phyloP scores from a whole-genome alignment of 2,113 vertebrate genomes.

The Pao palembangensis region DNA sequence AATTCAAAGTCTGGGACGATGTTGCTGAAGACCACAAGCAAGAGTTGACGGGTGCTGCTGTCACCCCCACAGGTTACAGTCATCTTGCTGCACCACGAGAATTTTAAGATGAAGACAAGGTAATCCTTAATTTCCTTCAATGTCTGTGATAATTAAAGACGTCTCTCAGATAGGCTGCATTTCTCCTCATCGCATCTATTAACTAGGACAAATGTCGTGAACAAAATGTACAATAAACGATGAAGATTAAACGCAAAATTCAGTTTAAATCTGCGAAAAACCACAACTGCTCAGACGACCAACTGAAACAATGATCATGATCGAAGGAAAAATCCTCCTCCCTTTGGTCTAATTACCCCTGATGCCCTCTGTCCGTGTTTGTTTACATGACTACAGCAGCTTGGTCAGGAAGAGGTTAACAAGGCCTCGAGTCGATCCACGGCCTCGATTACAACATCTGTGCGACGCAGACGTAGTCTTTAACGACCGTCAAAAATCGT shows the following conservation, averaged over 20 bases:
- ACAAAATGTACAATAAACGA: slow-evolving; percentile 54
- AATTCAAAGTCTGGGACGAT: slow-evolving; percentile 48
- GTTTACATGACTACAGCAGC: slow-evolving; percentile 75
- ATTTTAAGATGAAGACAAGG: slow-evolving; percentile 2
- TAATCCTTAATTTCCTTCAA: no score
- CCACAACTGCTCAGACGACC: slow-evolving; percentile 9
- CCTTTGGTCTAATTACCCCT: slow-evolving; percentile 72
- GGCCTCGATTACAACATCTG: slow-evolving; percentile 63
- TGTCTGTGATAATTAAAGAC: neutral
- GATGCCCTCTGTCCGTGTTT: slow-evolving; percentile 70
- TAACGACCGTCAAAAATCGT: slow-evolving; percentile 21
- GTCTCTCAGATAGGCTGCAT: slow-evolving; percentile 25
- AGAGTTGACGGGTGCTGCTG: slow-evolving; percentile 42
- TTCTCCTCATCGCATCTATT: slow-evolving; percentile 36
- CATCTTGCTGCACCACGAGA: slow-evolving; percentile 40
- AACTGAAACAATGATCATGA: slow-evolving; percentile 29
- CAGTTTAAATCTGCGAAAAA: slow-evolving; percentile 1
- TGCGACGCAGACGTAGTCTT: slow-evolving; percentile 53
- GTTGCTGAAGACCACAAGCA: slow-evolving; percentile 48
- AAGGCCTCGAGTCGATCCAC: slow-evolving; percentile 72
- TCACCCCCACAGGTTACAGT: slow-evolving; percentile 56
- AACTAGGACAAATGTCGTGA: slow-evolving; percentile 31
- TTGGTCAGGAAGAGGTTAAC: slow-evolving; percentile 66
- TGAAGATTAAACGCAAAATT: slow-evolving; percentile 9
- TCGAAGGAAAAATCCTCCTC: slow-evolving; percentile 33